Evolutionary conservation across 2,113 vertebrate genomes (phyloP).

Genomic region (Platichthys stellatus): DNA sequence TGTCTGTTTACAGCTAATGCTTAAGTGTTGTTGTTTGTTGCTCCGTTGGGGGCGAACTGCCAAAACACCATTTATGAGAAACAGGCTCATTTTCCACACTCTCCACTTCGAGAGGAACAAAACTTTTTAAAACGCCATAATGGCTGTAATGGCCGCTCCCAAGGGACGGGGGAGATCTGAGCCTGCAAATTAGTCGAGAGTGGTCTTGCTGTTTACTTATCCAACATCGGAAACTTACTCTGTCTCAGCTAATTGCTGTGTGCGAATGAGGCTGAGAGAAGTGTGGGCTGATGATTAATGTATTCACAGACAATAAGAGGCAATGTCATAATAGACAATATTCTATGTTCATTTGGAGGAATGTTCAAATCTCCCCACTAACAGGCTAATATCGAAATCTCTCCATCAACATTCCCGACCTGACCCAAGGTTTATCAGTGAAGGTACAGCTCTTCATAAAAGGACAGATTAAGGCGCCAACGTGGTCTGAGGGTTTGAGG

Average conservation of each 20-base stretch:
- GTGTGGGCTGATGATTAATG: neutral
- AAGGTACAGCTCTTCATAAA: conserved; percentile 3
- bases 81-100: conserved; percentile 70
- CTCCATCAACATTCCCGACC: neutral
- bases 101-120: conserved; percentile 36
- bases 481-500: conserved; percentile 1
- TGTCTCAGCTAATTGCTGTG: conserved; percentile 31
- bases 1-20: conserved; percentile 63
- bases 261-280: neutral
- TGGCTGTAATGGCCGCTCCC: conserved; percentile 58
- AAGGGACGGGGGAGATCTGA: conserved; percentile 25
- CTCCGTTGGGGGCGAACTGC: conserved; percentile 45
- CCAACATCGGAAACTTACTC: conserved; percentile 28
- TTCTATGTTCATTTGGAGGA: conserved; percentile 20
- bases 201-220: conserved; percentile 20
- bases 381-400: neutral
- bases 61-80: conserved; percentile 71
- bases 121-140: conserved; percentile 52
- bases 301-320: conserved; percentile 10
- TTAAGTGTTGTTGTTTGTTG: conserved; percentile 71
- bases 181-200: conserved; percentile 54
- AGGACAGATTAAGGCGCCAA: neutral
- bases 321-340: conserved; percentile 15
- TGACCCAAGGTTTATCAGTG: neutral
- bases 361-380: neutral